Percentiles rank a stretch among this genome's conserved stretches.
Conservation (phyloP, 1,140 invertebrate species). For the Epicauta chinensis region DNA sequence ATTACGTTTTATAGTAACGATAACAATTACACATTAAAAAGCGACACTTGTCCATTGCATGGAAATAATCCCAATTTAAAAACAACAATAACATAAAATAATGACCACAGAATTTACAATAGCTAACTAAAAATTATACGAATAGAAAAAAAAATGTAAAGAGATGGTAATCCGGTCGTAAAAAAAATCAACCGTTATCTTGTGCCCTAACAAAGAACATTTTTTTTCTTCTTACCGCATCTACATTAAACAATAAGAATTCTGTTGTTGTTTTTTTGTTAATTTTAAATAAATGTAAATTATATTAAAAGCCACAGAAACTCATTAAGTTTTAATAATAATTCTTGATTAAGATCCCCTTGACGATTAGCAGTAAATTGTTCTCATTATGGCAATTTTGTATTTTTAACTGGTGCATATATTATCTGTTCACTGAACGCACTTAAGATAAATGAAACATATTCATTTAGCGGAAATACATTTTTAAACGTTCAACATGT, state of each 20-base stretch:
- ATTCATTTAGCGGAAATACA: conserved; percentile 41
- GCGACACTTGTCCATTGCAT: no score
- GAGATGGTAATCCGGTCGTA: no score
- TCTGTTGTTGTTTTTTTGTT: conserved; percentile 6
- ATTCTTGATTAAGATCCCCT: conserved; percentile 44
- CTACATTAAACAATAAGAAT: conserved; percentile 9
- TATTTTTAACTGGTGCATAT: conserved; percentile 43
- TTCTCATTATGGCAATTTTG: conserved; percentile 46
- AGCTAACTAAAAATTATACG: no score
- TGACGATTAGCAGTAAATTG: conserved; percentile 46
- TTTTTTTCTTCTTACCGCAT: no score
- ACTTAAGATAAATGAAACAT: conserved; percentile 38
- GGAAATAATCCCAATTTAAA: no score
- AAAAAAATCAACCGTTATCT: no score
- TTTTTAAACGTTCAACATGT: conserved; percentile 38
- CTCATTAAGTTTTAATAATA: conserved; percentile 44
- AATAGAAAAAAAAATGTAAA: no score
- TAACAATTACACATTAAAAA: no score
- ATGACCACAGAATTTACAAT: no score
- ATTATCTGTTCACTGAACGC: conserved; percentile 42
- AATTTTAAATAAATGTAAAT: conserved; percentile 35
- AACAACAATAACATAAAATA: no score
- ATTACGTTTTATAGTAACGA: no score
- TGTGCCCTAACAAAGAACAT: no score
- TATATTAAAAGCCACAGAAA: conserved; percentile 33